Evolutionary conservation across 2,113 vertebrate species (phyloP), one percentile per base, ranked within the genome.

Genomic region (Macheiramphus alcinus): DNA sequence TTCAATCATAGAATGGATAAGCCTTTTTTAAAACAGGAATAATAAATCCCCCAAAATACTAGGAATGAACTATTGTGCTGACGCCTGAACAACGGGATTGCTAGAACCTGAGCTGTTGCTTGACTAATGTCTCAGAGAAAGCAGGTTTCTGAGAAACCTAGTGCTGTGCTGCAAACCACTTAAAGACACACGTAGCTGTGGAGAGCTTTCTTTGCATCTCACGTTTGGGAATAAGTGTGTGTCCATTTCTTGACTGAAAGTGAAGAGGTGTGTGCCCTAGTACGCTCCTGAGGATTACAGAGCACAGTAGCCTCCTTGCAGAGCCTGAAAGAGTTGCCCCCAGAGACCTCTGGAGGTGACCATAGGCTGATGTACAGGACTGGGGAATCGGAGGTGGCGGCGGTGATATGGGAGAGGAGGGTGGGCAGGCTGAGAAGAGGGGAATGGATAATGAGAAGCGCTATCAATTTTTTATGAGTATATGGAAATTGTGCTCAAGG

Each of bases 381-480:
- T 2, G 10, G 86, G 82, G 80, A 87, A 87, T 91, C 1, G 1
- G 81, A 93, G 88, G 47, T 76, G 63, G 71, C 0, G 7, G 61
- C 90, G 92, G 73, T 80, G 78, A 83, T 87, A 73, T 87, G 82
- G 73, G 66, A 97, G 45, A 91, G 56, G 86, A 83, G 68, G 48
- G 43, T 16, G 34, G 47, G 52, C 3, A 1, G 70, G 59, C 52
- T 95, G 78, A 80, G 59, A 66, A 94, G 92, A 96, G 78, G 53
- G 62, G 83, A 96, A 97, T 96, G 58, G 85, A 85, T 97, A 95
- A 97, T 92, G 90, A 98, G 75, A 92, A 84, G 90, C 8, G 7
- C 56, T 83, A 96, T 97, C 96, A 97, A 96, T 97, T 97, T 98
- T 98, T 98, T 97, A 98, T 93, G 92, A 94, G 87, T 86, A 86